Base-by-base conservation (phyloP, 2,888 invertebrate genomes). In the Galerucella pusilla region DNA sequence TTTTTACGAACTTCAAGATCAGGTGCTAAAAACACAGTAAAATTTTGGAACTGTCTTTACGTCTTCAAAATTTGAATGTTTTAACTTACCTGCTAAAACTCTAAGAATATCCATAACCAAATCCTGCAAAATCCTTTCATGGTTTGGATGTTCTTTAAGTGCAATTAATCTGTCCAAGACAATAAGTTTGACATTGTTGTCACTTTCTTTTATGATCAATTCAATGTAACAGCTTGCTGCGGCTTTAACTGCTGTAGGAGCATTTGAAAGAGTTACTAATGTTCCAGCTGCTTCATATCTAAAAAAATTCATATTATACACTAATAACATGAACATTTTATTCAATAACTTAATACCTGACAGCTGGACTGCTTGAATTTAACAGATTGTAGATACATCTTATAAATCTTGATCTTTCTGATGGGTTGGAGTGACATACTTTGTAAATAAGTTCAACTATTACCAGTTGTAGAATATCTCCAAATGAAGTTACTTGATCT, bases 401-500 rank as follows among this genome's bases (percentile, higher is more conserved):
- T 85, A 99, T 99, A 88, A 99, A 99, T 59, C 98, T 92, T 0
- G 98, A 96, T 20, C 99, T 91, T 88, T 99, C 99, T 11, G 94
- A 91, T 4, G 98, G 98, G 90, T 98, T 98, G 46, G 96, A 94
- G 88, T 98, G 97, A 85, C 99, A 99, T 80, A 98, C 79, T 92
- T 99, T 99, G 87, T 99, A 99, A 84, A 99, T 99, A 4, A 99
- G 91, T 88, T 99, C 99, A 0, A 99, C 99, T 83, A 99, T 99
- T 14, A 99, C 98, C 76, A 99, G 90, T 88, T 99, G 99, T 68
- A 99, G 89, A 80, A 99, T 99, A 86, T 99, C 99, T 2, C 98
- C 98, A 86, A 99, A 97, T 59, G 92, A 94, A 84, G 93, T 93
- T 77, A 99, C 98, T 88, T 96, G 96, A 86, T 99, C 98, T 72